Evolutionary conservation across 2,797 vertebrate genomes (phyloP), one percentile per base, ranked within the genome.

Genomic region (Micromesistius poutassou): DNA sequence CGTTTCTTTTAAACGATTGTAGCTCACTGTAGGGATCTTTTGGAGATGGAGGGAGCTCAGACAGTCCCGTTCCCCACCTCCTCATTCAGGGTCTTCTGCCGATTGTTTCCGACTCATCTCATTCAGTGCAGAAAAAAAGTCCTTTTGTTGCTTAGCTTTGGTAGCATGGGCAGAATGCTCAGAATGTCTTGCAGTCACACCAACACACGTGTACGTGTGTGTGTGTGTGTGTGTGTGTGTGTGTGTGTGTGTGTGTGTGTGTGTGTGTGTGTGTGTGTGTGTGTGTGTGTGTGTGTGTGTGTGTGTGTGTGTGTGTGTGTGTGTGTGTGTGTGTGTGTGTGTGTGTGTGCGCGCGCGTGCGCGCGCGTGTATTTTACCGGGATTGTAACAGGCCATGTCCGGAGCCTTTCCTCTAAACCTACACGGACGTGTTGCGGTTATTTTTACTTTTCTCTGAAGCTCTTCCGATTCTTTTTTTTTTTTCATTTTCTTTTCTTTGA

Each of bases 1-100:
- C 87, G 81, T 90, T 87, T 93, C 94, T 94, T 91, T 88, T 76
- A 40, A 86, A 88, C 89, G 93, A 93, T 91, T 90, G 93, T 91
- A 94, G 94, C 93, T 89, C 75, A 46, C 87, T 88, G 84, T 83
- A 81, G 78, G 77, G 77, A 71, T 74, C 82, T 62, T 83, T 80
- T 75, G 80, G 80, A 83, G 83, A 77, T 78, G 83, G 33, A 77
- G 76, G 2, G 25, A 31, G 9, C 28, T 14, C 25, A 3, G 0
- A 8, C n/a, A 55, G 46, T 55, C 55, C 22, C 5, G 6, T 7
- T 25, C 55, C 46, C 55, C 55, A 8, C 22, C 55, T 25, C 55
- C 55, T 62, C 22, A 1, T 62, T 9, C 0, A 25, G 55, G 55
- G 22, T 8, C 1, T 9, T 62, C 5, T 7, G 14, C 42, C 22